Evolutionary conservation across 1,140 invertebrate genomes (phyloP).

Genomic region (Phymorhynchus buccinoides): DNA sequence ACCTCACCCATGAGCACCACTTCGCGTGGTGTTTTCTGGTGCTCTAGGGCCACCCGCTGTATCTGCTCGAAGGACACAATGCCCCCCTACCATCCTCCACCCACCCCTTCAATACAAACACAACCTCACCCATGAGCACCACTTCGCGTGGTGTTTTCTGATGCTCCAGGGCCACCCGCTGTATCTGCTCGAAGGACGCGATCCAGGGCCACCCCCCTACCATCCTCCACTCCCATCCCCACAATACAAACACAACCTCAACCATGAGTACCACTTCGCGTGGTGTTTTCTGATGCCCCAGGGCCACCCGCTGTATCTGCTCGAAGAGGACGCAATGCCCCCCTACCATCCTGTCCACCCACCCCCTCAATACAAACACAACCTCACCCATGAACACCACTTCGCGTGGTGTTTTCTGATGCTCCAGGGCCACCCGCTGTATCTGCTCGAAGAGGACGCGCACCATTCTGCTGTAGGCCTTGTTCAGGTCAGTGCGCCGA

Average conservation of each 20-base stretch:
- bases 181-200: no score
- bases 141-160: no score
- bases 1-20: slow-evolving; percentile 91
- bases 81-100: no score
- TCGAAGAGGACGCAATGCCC: slow-evolving; percentile 90
- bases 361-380: background rate
- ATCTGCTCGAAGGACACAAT: slow-evolving; percentile 91
- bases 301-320: slow-evolving; percentile 84
- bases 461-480: slow-evolving; percentile 92
- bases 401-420: slow-evolving; percentile 93
- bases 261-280: slow-evolving; percentile 95
- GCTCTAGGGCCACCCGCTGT: slow-evolving; percentile 84
- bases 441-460: slow-evolving; percentile 91
- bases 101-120: no score
- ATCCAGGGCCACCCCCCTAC: background rate
- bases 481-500: slow-evolving; percentile 94
- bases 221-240: background rate
- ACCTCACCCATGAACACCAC: slow-evolving; percentile 91
- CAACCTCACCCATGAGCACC: no score
- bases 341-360: background rate
- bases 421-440: slow-evolving; percentile 84
- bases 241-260: slow-evolving; percentile 63
- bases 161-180: no score
- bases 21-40: slow-evolving; percentile 93
- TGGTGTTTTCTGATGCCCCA: slow-evolving; percentile 93